Conservation (phyloP, 2,797 vertebrate species). For the Acrocephalus scirpaceus region DNA sequence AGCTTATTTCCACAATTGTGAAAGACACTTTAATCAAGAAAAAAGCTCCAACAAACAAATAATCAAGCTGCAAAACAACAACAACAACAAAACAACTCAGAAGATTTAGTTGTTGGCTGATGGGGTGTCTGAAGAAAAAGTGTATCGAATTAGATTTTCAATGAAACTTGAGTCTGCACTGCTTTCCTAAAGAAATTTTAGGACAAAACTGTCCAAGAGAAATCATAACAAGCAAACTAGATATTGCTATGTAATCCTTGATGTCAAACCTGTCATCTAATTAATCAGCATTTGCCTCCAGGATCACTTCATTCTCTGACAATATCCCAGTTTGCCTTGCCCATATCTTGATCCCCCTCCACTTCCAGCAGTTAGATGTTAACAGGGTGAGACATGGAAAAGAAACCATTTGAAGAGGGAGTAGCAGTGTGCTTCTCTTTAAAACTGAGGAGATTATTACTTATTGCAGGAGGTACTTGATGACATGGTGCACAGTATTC, state of each 20-base stretch:
- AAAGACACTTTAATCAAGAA: background rate
- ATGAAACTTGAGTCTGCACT: background rate
- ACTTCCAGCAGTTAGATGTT: background rate
- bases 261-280: background rate
- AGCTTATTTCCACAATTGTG: background rate
- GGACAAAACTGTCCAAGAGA: background rate
- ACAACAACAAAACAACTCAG: background rate
- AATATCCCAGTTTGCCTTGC: background rate
- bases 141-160: background rate
- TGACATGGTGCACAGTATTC: background rate
- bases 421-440: background rate
- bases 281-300: background rate
- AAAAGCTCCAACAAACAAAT: background rate
- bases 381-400: background rate
- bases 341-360: accelerated
- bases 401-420: background rate
- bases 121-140: background rate
- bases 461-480: background rate
- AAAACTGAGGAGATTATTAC: background rate
- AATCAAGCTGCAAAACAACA: background rate
- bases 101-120: background rate
- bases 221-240: background rate
- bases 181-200: background rate
- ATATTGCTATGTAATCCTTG: background rate
- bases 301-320: background rate